phyloP scores from a whole-genome alignment of 2,797 vertebrate genomes.

The Catostomus latipinnis region DNA sequence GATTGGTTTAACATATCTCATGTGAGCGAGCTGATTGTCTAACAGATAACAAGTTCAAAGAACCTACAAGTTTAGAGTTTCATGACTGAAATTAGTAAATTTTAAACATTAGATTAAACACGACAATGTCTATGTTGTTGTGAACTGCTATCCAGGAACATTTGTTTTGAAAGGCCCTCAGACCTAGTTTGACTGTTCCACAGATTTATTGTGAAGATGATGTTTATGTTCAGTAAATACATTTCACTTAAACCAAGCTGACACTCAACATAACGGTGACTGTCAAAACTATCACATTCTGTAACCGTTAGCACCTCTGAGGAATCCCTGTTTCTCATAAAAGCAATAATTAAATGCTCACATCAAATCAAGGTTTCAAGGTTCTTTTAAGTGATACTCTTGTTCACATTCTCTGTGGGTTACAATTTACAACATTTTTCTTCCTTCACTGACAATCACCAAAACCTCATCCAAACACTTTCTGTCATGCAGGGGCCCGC shows the following conservation, averaged over 20 bases:
- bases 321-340: conserved; percentile 20
- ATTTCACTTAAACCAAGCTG: conserved; percentile 33
- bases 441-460: background rate
- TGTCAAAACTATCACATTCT: conserved; percentile 34
- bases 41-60: too few species aligned
- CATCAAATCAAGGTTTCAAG: conserved; percentile 14
- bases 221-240: conserved; percentile 20
- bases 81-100: too few species aligned
- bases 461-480: background rate
- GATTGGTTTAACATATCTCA: too few species aligned
- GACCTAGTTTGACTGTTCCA: conserved; percentile 2
- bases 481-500: background rate
- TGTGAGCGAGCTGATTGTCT: too few species aligned
- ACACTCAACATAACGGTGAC: conserved; percentile 18
- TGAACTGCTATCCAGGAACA: background rate
- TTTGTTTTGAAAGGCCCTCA: background rate
- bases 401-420: background rate
- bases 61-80: too few species aligned
- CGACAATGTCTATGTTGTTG: background rate
- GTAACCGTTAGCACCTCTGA: conserved; percentile 39
- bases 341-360: conserved; percentile 32
- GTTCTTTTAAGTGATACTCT: background rate
- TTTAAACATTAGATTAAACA: conserved; percentile 20
- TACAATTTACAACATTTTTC: background rate
- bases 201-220: conserved; percentile 6